These are phyloP conservation scores for Pavo muticus DNA, from an alignment of 2,113 vertebrate genomes.

Conservation along the genomic window DNA sequence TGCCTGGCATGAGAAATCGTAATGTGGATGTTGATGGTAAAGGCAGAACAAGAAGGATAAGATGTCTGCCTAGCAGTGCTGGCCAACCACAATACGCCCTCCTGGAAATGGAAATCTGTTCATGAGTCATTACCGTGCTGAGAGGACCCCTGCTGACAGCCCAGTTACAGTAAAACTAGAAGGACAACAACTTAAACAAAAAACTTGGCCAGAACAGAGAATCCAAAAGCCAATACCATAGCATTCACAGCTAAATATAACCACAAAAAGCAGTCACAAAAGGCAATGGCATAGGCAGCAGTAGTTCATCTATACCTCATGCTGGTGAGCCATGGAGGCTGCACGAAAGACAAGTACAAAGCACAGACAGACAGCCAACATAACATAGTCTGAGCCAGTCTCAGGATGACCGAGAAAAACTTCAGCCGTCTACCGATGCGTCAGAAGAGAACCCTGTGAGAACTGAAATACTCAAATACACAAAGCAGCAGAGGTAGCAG, in stretches of 20 bases:
- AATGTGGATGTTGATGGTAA: neutral
- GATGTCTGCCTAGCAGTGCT: neutral
- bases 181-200: neutral
- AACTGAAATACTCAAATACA: neutral
- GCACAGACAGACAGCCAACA: neutral
- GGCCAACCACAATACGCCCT: neutral
- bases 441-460: neutral
- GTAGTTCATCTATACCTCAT: neutral
- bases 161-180: neutral
- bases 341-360: neutral
- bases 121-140: neutral
- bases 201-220: neutral
- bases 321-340: neutral
- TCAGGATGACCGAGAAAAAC: neutral
- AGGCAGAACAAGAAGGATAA: neutral
- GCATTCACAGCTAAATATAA: neutral
- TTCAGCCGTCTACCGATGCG: neutral
- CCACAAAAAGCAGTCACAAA: neutral
- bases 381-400: neutral
- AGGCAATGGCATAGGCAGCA: neutral
- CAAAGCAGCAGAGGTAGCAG: neutral
- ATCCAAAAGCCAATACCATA: neutral
- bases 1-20: neutral
- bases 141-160: neutral
- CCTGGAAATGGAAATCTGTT: neutral